phyloP scores from a whole-genome alignment of 2,797 vertebrate genomes.

The Tiaroga cobitis region DNA sequence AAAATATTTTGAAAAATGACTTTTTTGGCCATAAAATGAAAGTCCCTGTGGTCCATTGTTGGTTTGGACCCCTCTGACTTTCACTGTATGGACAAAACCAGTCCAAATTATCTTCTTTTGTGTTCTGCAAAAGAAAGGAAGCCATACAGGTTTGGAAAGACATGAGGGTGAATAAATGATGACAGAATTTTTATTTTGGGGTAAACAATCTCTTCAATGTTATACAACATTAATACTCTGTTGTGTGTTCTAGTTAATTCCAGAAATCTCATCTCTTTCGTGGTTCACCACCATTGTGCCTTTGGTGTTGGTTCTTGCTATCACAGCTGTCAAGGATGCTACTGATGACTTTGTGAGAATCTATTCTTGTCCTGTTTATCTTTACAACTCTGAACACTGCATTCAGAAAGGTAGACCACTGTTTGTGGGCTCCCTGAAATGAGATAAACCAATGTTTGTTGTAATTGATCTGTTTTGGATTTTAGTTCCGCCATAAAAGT shows the following conservation, averaged over 20 bases:
- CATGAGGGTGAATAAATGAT: background rate
- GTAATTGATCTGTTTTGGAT: slow-evolving; percentile 54
- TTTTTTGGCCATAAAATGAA: background rate
- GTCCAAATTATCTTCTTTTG: background rate
- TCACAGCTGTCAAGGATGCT: slow-evolving; percentile 88
- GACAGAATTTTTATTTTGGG: background rate
- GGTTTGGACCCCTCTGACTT: background rate
- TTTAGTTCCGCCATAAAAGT: slow-evolving; percentile 82
- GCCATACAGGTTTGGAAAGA: background rate
- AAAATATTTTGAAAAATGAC: background rate
- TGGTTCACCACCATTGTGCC: slow-evolving; percentile 90
- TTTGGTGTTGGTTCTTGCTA: slow-evolving; percentile 85
- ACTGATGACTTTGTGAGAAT: slow-evolving; percentile 85
- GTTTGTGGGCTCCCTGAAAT: background rate
- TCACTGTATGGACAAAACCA: background rate
- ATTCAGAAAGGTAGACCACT: background rate
- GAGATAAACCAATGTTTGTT: background rate
- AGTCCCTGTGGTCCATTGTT: background rate
- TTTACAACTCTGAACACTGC: background rate
- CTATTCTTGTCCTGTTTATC: slow-evolving; percentile 30
- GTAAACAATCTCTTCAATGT: background rate
- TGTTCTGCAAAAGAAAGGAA: background rate
- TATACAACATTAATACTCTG: background rate
- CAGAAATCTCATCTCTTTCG: slow-evolving; percentile 85
- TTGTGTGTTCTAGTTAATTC: slow-evolving; percentile 79